Evolutionary conservation across 2,797 vertebrate species (phyloP).

Genomic region (Scolopax rusticola): DNA sequence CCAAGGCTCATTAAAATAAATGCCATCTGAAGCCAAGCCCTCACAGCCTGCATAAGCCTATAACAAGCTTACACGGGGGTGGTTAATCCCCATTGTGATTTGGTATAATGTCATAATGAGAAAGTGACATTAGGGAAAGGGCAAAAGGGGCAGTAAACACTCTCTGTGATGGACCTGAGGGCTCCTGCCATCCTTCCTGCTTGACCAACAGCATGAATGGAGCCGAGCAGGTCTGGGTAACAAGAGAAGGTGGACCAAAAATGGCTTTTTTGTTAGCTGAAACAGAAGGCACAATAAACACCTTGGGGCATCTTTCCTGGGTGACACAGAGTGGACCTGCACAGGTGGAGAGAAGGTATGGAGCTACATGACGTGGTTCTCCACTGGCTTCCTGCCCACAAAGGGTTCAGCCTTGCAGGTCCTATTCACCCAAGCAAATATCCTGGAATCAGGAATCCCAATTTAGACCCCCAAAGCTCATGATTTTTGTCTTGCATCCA

Average conservation of each 20-base stretch:
- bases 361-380: accelerated
- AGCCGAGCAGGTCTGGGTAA: background rate
- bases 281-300: background rate
- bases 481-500: background rate
- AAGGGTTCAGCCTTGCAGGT: background rate
- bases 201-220: background rate
- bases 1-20: conserved; percentile 25
- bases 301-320: accelerated
- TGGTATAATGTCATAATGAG: conserved; percentile 66
- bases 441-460: background rate
- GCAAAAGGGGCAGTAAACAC: conserved; percentile 19
- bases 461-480: background rate
- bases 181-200: background rate
- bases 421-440: accelerated
- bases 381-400: accelerated
- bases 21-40: conserved; percentile 49
- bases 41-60: conserved; percentile 52
- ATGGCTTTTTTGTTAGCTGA: background rate
- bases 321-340: accelerated
- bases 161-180: background rate
- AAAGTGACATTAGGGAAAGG: conserved; percentile 66
- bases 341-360: background rate
- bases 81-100: conserved; percentile 64
- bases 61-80: conserved; percentile 60
- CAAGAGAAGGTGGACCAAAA: background rate